phyloP scores from a whole-genome alignment of 2,113 vertebrate species.

The Mesoclemmys tuberculata region DNA sequence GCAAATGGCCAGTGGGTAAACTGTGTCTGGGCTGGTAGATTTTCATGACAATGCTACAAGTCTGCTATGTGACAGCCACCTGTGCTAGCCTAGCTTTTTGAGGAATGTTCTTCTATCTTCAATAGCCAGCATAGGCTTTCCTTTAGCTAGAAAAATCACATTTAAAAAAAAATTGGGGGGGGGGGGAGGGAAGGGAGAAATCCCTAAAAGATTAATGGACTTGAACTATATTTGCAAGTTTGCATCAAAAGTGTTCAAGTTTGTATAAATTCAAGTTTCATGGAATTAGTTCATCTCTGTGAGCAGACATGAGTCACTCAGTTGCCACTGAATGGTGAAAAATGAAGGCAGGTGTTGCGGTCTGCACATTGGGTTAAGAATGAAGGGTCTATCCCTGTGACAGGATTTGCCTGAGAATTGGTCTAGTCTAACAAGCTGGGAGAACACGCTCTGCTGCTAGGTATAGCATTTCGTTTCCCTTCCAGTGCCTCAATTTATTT shows the following conservation, averaged over 20 bases:
- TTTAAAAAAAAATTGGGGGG: neutral
- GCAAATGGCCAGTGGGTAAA: neutral
- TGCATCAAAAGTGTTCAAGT: conserved; percentile 24
- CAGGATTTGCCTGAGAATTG: neutral
- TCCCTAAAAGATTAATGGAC: neutral
- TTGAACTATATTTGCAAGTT: conserved; percentile 25
- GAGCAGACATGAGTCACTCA: conserved; percentile 61
- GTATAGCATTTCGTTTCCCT: neutral
- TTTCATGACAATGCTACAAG: neutral
- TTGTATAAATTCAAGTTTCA: conserved; percentile 38
- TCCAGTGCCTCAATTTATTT: neutral
- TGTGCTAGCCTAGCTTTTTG: neutral
- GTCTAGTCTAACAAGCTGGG: neutral
- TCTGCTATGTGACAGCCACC: neutral
- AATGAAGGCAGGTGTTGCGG: conserved; percentile 54
- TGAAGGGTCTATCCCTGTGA: neutral
- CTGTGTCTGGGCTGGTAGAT: neutral
- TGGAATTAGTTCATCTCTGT: conserved; percentile 34
- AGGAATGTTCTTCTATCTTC: neutral
- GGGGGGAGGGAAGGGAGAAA: too few relatives aligned
- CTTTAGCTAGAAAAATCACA: neutral
- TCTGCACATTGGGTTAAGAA: conserved; percentile 30
- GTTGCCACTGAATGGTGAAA: conserved; percentile 57
- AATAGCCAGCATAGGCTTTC: neutral
- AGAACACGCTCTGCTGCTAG: neutral